A percentile compares a stretch with the other conserved stretches of the same genome.
Evolutionary conservation across 2,113 vertebrate species (phyloP).

Genomic region (Gnathonemus echidnorhynchus): DNA sequence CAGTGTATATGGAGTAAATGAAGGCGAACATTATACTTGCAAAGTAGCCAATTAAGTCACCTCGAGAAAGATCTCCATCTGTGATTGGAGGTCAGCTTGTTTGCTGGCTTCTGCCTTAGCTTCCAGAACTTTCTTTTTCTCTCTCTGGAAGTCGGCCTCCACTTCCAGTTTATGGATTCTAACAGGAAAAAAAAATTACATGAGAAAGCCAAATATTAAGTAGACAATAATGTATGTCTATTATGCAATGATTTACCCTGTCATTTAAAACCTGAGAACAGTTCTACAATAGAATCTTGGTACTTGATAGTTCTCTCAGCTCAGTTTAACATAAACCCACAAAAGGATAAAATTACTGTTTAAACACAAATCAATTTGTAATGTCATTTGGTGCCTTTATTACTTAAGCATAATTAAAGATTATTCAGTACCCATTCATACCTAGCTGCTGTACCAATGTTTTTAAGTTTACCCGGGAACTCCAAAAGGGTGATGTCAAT

Average conservation of each 20-base stretch:
- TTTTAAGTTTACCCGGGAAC: conserved; percentile 55
- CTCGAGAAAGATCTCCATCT: conserved; percentile 59
- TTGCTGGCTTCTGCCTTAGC: conserved; percentile 42
- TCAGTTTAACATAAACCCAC: background rate
- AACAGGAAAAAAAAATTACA: background rate
- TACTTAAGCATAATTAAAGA: background rate
- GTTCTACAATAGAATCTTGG: background rate
- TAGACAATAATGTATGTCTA: background rate
- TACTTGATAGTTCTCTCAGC: background rate
- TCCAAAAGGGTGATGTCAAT: conserved; percentile 49
- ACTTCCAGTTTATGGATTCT: conserved; percentile 59
- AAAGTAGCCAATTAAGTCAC: conserved; percentile 33
- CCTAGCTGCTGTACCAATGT: conserved; percentile 56
- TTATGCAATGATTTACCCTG: background rate
- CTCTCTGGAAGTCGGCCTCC: conserved; percentile 52
- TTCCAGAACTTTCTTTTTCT: conserved; percentile 46
- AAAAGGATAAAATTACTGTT: background rate
- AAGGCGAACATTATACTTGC: background rate
- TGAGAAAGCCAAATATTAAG: background rate
- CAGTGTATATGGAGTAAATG: background rate
- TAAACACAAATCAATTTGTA: background rate
- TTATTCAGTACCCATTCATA: conserved; percentile 25
- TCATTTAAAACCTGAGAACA: background rate
- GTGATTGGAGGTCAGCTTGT: conserved; percentile 52
- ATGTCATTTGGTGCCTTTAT: background rate